A percentile compares a stretch with the other conserved stretches of the same genome.
Evolutionary conservation across 2,113 vertebrate genomes (phyloP).

Genomic region (Poecilia latipinna): DNA sequence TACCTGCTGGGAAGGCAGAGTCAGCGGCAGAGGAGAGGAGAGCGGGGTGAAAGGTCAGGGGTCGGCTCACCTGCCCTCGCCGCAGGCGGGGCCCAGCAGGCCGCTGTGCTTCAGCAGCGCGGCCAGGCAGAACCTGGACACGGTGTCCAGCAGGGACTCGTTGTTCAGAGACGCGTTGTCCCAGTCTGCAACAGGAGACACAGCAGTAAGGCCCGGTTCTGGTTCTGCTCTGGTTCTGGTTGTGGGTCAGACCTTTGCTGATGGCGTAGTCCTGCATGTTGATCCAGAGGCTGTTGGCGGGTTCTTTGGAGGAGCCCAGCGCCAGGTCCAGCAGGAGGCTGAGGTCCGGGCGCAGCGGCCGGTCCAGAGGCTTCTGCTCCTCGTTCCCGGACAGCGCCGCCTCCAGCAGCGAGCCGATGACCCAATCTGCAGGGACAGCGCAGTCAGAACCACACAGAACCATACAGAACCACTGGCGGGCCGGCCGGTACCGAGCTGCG

Average conservation of each 20-base stretch:
- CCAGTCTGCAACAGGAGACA: constrained; percentile 87
- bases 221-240: background rate
- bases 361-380: constrained; percentile 96
- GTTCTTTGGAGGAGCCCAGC: constrained; percentile 94
- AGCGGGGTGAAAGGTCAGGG: too few species aligned
- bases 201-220: background rate
- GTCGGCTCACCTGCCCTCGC: constrained; percentile 87
- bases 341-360: constrained; percentile 87
- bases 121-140: constrained; percentile 94
- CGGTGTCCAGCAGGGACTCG: constrained; percentile 92
- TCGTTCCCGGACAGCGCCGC: constrained; percentile 95
- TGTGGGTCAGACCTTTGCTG: constrained; percentile 87
- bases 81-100: constrained; percentile 88
- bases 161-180: constrained; percentile 93
- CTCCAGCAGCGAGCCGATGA: constrained; percentile 92
- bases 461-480: too few species aligned
- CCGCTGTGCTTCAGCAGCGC: constrained; percentile 95
- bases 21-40: background rate
- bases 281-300: constrained; percentile 93
- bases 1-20: constrained; percentile 79
- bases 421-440: constrained; percentile 82
- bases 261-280: constrained; percentile 97
- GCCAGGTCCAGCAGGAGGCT: constrained; percentile 89
- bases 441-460: background rate
- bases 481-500: constrained; percentile 85